Evolutionary conservation across 2,797 vertebrate species (phyloP), one percentile per base, ranked within the genome.

Genomic region (Limosa lapponica): DNA sequence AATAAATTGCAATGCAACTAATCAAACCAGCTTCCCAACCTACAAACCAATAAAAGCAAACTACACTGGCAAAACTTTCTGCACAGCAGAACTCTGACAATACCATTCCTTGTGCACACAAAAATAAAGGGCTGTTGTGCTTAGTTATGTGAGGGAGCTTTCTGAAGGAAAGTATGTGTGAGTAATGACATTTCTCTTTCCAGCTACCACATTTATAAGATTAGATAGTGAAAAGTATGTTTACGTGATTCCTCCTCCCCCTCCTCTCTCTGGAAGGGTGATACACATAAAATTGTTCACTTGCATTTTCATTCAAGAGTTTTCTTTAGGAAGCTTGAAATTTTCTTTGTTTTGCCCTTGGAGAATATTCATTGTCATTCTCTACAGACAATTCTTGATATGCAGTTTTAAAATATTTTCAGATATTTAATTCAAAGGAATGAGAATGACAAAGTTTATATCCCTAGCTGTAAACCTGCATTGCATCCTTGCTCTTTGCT

Each of bases 21-120:
- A 91, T 81, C 49, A 87, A 91, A 85, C 18, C 49, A 70, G 25
- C 30, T 49, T 96, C 84, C 75, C 84, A 93, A 61, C 43, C 57
- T 79, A 87, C 55, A 94, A 79, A 58, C 64, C 30, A 83, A 69
- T 86, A 87, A 87, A 70, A 82, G 16, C n/a, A 83, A 92, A 46
- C 13, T 75, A 24, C 48, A 34, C 15, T 81, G 30, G 22, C 25
- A 79, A 43, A 71, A 58, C 28, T 55, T 93, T 85, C 72, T 72
- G 55, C 55, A 70, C 32, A 74, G 71, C n/a, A 27, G 46, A 90
- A 80, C 9, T 58, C 70, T 93, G 75, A 44, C 32, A 79, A 36
- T 87, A 18, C 8, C 15, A 10, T 82, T 95, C 14, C 32, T 85
- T 19, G n/a, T 79, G 36, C 37, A 64, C 61, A 57, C 30, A 75